Evolutionary conservation across 1,140 invertebrate genomes (phyloP), one percentile per base, ranked within the genome.

Genomic region (Sycophaga agraensis): DNA sequence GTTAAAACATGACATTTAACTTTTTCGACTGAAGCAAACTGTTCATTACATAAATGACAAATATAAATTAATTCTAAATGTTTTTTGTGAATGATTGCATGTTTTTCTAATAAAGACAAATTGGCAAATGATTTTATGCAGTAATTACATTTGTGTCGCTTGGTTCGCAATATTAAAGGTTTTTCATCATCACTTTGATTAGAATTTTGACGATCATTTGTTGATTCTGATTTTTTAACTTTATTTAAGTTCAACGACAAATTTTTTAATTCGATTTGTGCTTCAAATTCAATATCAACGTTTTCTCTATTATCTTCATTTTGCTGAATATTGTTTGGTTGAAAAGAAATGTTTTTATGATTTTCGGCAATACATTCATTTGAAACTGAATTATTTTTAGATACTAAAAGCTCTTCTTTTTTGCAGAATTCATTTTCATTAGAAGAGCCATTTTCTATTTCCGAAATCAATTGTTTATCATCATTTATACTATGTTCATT

Each of bases 41-140:
- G 68, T 50, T 75, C 67, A 21, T 75, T 66, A 39, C 76, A 78
- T 43, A 76, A 51, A 19, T 74, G 69, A 63, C 75, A 78, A 24
- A 71, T 66, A 26, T 76, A 77, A n/a, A 70, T 53, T 48, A 69
- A 53, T 59, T 74, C 70, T 7, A 68, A 63, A 21, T 73, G 68
- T 5, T 68, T 65, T 40, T 70, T 71, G 54, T 74, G 74, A 42
- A 73, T 46, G 4, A 58, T 66, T 21, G 61, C 48, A 43, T 78
- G 74, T 63, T 69, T 67, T n/a, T 73, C 65, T 8, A 77, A 58
- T 1, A 70, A 66, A 7, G 64, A 16, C 24, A 66, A 66, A 8
- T 69, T 69, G 11, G 56, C 39, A 49, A 77, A 77, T 6, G 72
- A 68, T 45, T 71, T 77, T 26, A 73, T 68, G 58, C 75, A 77